Percentiles rank a stretch among this genome's conserved stretches.
These are phyloP conservation scores for Morphnarchus princeps DNA, from an alignment of 2,113 vertebrate genomes.

Conservation along the genomic window DNA sequence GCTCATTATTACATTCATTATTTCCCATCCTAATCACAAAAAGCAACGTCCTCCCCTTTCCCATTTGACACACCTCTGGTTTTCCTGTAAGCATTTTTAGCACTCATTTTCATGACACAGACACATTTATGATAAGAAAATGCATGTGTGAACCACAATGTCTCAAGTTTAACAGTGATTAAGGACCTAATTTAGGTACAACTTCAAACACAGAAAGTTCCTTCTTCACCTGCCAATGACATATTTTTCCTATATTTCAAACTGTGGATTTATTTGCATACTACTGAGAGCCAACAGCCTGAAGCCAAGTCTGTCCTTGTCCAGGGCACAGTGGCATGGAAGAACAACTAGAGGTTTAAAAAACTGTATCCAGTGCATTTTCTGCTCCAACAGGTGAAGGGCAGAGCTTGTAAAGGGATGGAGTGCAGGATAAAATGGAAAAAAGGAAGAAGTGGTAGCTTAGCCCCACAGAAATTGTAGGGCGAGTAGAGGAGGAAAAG, in stretches of 20 bases:
- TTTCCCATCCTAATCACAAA: background rate
- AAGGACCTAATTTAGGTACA: background rate
- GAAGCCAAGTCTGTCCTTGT: background rate
- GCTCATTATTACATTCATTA: background rate
- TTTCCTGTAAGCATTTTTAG: background rate
- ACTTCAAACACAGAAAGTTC: background rate
- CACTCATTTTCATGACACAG: background rate
- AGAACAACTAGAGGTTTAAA: background rate
- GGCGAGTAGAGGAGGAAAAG: background rate
- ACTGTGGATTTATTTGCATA: background rate
- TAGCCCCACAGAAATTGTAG: background rate
- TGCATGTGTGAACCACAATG: fast-evolving
- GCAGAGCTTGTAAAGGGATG: background rate
- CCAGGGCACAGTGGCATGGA: background rate
- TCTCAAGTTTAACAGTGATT: background rate
- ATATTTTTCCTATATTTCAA: background rate
- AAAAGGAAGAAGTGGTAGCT: background rate
- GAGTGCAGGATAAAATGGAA: background rate
- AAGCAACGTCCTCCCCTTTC: background rate
- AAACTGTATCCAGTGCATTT: background rate
- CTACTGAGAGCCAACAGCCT: background rate
- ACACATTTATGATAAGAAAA: background rate
- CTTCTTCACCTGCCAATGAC: background rate
- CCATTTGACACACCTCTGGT: background rate
- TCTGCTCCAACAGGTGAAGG: background rate